Evolutionary conservation across 1,140 invertebrate genomes (phyloP).

Genomic region (Acromyrmex echinatior): DNA sequence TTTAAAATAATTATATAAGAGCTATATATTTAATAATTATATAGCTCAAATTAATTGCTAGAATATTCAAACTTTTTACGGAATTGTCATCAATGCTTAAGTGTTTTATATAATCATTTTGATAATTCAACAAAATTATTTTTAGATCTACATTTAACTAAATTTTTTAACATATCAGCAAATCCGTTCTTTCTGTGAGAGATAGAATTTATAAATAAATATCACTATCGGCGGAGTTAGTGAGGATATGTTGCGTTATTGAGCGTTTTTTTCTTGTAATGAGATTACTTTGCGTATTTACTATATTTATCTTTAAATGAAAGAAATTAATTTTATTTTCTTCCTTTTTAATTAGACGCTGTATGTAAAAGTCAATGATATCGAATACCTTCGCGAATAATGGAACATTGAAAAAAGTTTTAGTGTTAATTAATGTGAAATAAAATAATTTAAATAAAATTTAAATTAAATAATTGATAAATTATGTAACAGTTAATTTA

Average conservation of each 20-base stretch:
- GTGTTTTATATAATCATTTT: no score
- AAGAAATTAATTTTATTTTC: not conserved
- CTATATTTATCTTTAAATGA: not conserved
- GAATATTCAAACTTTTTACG: no score
- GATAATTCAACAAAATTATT: no score
- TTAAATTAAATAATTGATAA: not conserved
- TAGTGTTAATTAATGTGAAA: not conserved
- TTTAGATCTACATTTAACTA: no score
- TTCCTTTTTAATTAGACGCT: not conserved
- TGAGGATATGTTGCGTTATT: not conserved
- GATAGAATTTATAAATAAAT: conserved; percentile 1
- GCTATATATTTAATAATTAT: no score
- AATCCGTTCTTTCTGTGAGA: not conserved
- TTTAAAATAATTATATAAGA: no score
- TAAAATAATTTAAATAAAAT: conserved; percentile 19
- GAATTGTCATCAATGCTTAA: no score
- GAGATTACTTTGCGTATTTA: not conserved
- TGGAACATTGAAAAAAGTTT: not conserved
- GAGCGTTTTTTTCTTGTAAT: not conserved
- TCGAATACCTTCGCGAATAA: not conserved
- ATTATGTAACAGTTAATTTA: not conserved
- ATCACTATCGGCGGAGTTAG: not conserved
- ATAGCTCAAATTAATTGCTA: no score
- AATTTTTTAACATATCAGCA: no score
- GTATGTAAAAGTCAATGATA: not conserved